These are phyloP conservation scores for Tyto alba DNA, from an alignment of 2,113 vertebrate species.

Conservation along the genomic window DNA sequence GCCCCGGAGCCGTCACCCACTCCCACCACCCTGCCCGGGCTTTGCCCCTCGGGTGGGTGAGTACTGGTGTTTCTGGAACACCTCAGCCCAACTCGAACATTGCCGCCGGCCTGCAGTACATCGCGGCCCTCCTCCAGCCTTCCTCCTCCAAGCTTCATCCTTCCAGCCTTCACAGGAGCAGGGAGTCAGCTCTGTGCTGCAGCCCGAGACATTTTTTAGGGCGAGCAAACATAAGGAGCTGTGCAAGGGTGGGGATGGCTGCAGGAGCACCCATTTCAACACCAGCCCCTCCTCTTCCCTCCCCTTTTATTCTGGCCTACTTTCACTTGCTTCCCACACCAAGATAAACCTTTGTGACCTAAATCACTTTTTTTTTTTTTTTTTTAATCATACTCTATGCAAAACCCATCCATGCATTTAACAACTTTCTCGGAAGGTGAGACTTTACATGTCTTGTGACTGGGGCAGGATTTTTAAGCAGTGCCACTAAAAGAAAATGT, in stretches of 20 bases:
- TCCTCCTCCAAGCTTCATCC: not conserved
- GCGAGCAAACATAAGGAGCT: not conserved
- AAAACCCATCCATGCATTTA: not conserved
- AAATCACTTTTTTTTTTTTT: not conserved
- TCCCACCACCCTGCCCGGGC: not conserved
- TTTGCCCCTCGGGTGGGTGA: not conserved
- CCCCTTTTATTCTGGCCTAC: not conserved
- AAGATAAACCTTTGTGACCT: not conserved
- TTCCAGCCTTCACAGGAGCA: not conserved
- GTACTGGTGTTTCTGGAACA: not conserved
- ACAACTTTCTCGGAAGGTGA: not conserved
- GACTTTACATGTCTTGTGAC: not conserved
- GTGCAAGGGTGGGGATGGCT: not conserved
- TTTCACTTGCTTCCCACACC: not conserved
- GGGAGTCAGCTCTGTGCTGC: not conserved
- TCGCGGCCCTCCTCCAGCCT: not conserved
- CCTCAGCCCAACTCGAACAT: not conserved
- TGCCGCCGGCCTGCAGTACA: accelerated
- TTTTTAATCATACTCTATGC: accelerated
- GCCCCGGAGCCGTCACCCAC: not conserved
- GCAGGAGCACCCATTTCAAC: not conserved
- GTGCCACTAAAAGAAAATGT: not conserved
- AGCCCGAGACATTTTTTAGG: not conserved
- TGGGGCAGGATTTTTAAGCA: not conserved
- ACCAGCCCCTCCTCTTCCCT: not conserved